phyloP scores from a whole-genome alignment of 2,113 vertebrate genomes.

The Falco punctatus region DNA sequence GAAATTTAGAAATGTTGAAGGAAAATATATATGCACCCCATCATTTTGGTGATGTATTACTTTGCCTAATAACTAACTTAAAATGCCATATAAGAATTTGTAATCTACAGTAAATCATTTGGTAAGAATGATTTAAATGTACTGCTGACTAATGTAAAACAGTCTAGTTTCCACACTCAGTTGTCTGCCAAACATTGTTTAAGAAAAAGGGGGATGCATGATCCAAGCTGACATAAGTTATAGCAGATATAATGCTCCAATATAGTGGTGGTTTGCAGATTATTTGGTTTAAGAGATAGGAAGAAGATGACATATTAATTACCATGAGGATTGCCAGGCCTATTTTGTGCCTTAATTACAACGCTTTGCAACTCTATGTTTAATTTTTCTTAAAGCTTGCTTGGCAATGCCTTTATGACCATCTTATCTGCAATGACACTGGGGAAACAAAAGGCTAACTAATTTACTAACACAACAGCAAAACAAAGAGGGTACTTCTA shows the following conservation, averaged over 20 bases:
- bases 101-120: slow-evolving; percentile 78
- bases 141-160: slow-evolving; percentile 78
- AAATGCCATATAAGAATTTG: slow-evolving; percentile 76
- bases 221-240: slow-evolving; percentile 77
- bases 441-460: slow-evolving; percentile 12
- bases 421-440: background rate
- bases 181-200: slow-evolving; percentile 71
- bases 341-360: slow-evolving; percentile 18
- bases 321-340: background rate
- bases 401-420: background rate
- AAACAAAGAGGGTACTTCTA: background rate
- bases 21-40: slow-evolving; percentile 67
- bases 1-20: slow-evolving; percentile 41
- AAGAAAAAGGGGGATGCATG: slow-evolving; percentile 16
- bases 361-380: background rate
- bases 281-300: slow-evolving; percentile 62
- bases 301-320: slow-evolving; percentile 58
- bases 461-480: background rate
- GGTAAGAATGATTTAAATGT: slow-evolving; percentile 75
- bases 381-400: background rate
- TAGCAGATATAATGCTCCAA: slow-evolving; percentile 65
- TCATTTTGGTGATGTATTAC: slow-evolving; percentile 74
- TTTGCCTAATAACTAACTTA: slow-evolving; percentile 77
- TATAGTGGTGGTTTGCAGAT: slow-evolving; percentile 64
- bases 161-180: slow-evolving; percentile 70